Percentiles rank a stretch among this genome's conserved stretches.
phyloP scores from a whole-genome alignment of 2,113 vertebrate species.

The Machaerirhynchus nigripectus region DNA sequence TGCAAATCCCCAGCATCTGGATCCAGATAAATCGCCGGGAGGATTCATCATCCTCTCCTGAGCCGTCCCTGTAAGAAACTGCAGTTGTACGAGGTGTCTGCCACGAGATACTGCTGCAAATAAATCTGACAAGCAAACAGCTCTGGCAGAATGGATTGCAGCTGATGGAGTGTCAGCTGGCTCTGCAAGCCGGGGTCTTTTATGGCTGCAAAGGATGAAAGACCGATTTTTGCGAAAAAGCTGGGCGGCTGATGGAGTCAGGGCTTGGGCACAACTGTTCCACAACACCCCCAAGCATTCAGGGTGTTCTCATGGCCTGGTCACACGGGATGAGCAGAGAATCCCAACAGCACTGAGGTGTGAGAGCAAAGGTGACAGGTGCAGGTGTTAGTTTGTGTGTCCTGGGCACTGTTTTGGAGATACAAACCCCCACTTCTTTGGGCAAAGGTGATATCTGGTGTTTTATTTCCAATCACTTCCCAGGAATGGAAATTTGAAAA shows the following conservation, averaged over 20 bases:
- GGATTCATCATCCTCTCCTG: conserved; percentile 4
- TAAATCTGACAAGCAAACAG: conserved; percentile 31
- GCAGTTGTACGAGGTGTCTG: background rate
- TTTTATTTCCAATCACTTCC: background rate
- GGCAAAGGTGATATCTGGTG: background rate
- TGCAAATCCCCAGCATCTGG: background rate
- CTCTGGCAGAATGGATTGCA: background rate
- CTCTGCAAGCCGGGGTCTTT: background rate
- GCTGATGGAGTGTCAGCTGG: background rate
- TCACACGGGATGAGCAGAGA: background rate
- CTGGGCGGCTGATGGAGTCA: background rate
- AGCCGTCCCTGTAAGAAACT: background rate
- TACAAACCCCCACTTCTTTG: background rate
- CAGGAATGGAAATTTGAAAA: background rate
- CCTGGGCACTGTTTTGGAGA: background rate
- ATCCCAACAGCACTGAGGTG: background rate
- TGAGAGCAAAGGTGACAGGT: background rate
- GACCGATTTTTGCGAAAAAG: background rate
- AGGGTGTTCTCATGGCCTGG: background rate
- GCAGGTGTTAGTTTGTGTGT: background rate
- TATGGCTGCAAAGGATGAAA: background rate
- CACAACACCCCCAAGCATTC: background rate
- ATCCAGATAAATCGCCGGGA: background rate
- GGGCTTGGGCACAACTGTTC: background rate
- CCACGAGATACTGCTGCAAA: conserved; percentile 5